Base-by-base conservation (phyloP, 2,797 vertebrate species). In the Holocentrus rufus region DNA sequence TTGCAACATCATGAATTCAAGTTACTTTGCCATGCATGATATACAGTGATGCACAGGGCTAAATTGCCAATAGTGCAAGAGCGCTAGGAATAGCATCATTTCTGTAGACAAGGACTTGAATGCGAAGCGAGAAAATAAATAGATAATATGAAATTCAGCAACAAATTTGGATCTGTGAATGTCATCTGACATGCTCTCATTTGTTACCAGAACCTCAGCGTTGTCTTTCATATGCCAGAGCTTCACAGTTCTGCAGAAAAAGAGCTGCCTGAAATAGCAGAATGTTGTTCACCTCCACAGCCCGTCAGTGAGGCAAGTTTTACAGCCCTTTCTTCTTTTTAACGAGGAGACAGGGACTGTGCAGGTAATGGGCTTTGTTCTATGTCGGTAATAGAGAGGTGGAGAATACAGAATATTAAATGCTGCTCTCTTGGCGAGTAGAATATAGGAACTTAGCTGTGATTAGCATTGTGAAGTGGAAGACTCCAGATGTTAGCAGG, bases 401-500 rank as follows among this genome's bases (percentile, higher is more conserved):
- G 65, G 55, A 50, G 60, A 72, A 66, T 76, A 15, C 15, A 25
- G 31, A 39, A 31, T 65, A 65, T 72, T 69, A 70, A 27, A 76
- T 49, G 61, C 64, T 62, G 2, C 71, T 22, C 20, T 76, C 53
- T 42, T 25, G 54, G 58, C 69, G 64, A 77, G 50, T 13, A 59
- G 62, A 64, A 67, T 63, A 69, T 36, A 42, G 59, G 64, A 52
- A 72, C 34, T 58, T 73, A 57, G 34, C 65, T 61, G 74, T 80
- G 67, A 76, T 82, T 72, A 79, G 59, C 70, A 56, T 44, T 44
- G 54, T 31, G 62, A 76, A 70, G 61, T 71, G 69, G 57, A 74
- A 64, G 71, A n/a, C 57, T 72, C 66, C 76, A 84, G 80, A 77
- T 84, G 78, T 74, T 76, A 66, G 69, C 69, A 77, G 74, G 56